Base-by-base conservation (phyloP, 2,797 vertebrate genomes). In the Decapterus maruadsi region DNA sequence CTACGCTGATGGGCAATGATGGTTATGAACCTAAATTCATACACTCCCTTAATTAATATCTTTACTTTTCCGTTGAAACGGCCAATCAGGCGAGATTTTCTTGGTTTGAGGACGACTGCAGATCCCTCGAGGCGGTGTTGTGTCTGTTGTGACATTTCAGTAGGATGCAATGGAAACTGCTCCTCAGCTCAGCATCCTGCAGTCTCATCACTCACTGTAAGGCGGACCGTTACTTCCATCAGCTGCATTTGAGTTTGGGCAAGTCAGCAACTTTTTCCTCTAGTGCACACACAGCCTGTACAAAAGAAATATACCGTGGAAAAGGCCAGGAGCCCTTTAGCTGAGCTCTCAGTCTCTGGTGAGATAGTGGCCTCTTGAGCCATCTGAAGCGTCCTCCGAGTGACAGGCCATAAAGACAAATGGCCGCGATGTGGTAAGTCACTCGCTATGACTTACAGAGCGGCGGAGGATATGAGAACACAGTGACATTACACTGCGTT, bases 171-270 rank as follows among this genome's bases (percentile, higher is more conserved):
- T 75, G 81, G 88, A 90, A 92, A 87, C 80, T 36, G 89, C 84
- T 92, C 81, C 86, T 92, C 88, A 84, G 88, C 93, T 90, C 90
- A 87, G 93, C 90, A 87, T 93, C 92, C 90, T 94, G 91, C 92
- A 89, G 92, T 91, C 93, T 95, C 94, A 95, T 95, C 94, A 94
- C 91, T 94, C 94, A 95, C 92, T 93, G 92, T 91, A 87, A 88
- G 89, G 93, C 81, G 81, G 90, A 75, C 91, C 77, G 90, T 95
- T 95, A 94, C 93, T 93, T 93, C 94, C 94, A 95, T 95, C 94
- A 93, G 93, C 93, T 93, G 91, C 90, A 92, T 90, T 92, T 91
- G 84, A 87, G 90, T 90, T 94, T 79, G 76, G 78, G 85, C 83
- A 89, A 89, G 91, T 95, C 95, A 95, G 95, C 94, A 94, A 93